Evolutionary conservation across 2,888 invertebrate species (phyloP).

Genomic region (Stictocephala bisonia): DNA sequence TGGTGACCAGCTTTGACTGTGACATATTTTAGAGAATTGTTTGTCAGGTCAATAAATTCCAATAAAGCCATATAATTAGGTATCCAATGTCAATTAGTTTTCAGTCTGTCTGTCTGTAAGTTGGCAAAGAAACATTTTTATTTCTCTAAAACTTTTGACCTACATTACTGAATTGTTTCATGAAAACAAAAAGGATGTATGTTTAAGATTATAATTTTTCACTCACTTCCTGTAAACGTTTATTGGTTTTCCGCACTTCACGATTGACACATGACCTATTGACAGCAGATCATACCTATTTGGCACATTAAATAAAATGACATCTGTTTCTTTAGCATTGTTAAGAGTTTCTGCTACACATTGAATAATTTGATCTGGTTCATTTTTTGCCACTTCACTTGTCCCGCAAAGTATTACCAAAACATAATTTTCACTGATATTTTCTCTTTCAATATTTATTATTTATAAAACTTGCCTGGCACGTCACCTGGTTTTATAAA

Average conservation of each 20-base stretch:
- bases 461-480: not conserved
- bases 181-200: no score
- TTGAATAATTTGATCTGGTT: slow-evolving; percentile 2
- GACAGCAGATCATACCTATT: not conserved
- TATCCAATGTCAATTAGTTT: no score
- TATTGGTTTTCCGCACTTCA: not conserved
- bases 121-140: no score
- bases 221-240: not conserved
- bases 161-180: no score
- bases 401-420: not conserved
- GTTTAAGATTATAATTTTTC: no score
- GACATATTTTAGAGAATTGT: no score
- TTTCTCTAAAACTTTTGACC: no score
- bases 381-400: slow-evolving; percentile 8
- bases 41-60: no score
- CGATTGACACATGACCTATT: slow-evolving; percentile 8
- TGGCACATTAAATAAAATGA: not conserved
- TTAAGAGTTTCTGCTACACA: not conserved
- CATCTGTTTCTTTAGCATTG: not conserved
- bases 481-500: not conserved
- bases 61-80: no score
- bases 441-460: not conserved
- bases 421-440: not conserved
- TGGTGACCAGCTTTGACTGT: no score
- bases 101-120: no score